A percentile compares a stretch with the other conserved stretches of the same genome.
Conservation (phyloP, 2,113 vertebrate species). For the Haemorhous mexicanus region DNA sequence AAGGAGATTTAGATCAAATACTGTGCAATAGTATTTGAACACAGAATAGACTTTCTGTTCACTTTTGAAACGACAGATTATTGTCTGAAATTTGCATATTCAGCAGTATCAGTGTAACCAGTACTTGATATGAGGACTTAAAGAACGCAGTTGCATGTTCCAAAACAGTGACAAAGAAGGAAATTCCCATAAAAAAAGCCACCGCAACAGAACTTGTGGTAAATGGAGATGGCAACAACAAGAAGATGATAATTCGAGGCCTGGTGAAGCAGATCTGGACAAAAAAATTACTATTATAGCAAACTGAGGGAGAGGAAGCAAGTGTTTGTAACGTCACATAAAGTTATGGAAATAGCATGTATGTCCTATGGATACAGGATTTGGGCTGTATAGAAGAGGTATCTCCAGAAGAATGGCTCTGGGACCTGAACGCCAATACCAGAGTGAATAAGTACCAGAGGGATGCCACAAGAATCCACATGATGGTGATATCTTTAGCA, state of each 20-base stretch:
- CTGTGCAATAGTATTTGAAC: not conserved
- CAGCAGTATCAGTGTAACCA: not conserved
- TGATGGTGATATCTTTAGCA: not conserved
- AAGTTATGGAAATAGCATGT: not conserved
- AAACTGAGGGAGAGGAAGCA: not conserved
- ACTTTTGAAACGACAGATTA: not conserved
- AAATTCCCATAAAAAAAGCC: not conserved
- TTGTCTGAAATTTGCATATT: not conserved
- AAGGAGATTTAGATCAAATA: not conserved
- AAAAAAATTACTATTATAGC: not conserved
- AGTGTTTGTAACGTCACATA: not conserved
- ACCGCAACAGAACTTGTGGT: not conserved
- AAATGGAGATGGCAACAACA: rapidly evolving
- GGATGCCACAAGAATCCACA: not conserved
- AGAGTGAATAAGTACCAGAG: not conserved
- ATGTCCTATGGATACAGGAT: not conserved
- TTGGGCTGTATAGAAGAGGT: not conserved
- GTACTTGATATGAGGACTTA: not conserved
- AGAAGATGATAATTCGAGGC: not conserved
- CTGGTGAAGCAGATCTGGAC: not conserved
- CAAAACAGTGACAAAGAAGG: not conserved
- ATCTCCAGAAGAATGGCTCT: not conserved
- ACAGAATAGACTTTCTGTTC: not conserved
- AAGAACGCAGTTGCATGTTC: not conserved
- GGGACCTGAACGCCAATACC: not conserved